Percentiles rank a stretch among this genome's conserved stretches.
Conservation (phyloP, 2,113 vertebrate species). For the Colossoma macropomum region DNA sequence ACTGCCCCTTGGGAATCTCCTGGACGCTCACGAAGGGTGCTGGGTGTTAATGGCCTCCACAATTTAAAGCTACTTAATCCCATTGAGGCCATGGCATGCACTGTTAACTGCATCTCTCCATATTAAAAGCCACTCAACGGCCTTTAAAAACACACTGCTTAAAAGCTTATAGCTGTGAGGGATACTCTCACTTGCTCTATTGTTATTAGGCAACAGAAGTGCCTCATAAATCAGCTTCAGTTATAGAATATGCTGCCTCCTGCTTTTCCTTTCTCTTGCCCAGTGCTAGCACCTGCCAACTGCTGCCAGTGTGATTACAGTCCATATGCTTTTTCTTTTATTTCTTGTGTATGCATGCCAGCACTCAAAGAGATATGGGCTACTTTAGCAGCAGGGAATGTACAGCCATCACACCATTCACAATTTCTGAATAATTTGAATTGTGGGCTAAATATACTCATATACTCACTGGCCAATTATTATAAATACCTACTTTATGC, state of each 20-base stretch:
- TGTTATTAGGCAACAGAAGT: constrained; percentile 51
- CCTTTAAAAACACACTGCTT: constrained; percentile 55
- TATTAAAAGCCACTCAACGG: constrained; percentile 75
- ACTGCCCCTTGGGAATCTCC: constrained; percentile 70
- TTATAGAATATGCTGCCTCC: constrained; percentile 23
- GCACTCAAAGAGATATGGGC: neutral
- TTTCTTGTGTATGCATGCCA: neutral
- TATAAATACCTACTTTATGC: too few species aligned
- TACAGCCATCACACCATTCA: neutral
- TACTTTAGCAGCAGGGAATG: neutral
- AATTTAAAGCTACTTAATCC: constrained; percentile 79
- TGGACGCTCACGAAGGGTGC: constrained; percentile 61
- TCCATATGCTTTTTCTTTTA: constrained; percentile 14
- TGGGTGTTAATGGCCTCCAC: constrained; percentile 75
- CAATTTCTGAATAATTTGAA: neutral
- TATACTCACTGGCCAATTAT: too few species aligned
- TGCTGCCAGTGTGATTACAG: constrained; percentile 10
- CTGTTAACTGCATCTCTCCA: constrained; percentile 67
- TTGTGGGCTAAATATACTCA: neutral
- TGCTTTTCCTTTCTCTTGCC: constrained; percentile 24
- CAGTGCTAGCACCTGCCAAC: constrained; percentile 10
- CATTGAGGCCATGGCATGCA: constrained; percentile 67
- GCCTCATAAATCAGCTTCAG: constrained; percentile 36
- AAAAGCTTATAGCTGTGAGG: constrained; percentile 62
- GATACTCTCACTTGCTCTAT: constrained; percentile 53